Evolutionary conservation across 1,140 invertebrate species (phyloP), one percentile per base, ranked within the genome.

Genomic region (Euglossa dilemma): DNA sequence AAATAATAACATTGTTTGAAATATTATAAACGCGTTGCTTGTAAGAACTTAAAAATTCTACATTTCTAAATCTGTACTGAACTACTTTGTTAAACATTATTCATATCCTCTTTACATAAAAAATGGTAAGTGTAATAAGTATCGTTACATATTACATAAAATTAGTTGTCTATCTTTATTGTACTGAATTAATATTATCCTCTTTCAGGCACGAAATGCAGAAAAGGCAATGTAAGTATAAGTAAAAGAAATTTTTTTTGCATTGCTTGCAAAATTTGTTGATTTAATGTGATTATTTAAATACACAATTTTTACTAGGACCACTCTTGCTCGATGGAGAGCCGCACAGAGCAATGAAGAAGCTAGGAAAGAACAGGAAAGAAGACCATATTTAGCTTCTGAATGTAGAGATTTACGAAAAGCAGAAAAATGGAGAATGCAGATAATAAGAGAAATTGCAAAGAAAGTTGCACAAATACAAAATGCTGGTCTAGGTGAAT

Each of bases 381-480:
- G 98, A 11, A 94, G 99, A 72, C 99, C 99, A 0, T 99, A 98
- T 92, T 94, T 99, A 56, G 98, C 99, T 0, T 98, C 98, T 2
- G 98, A 99, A 90, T 99, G 98, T 94, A 96, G 96, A 90, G 97
- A 98, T 93, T 93, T 99, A 18, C 96, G 96, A 69, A 97, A 98
- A 92, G 98, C 98, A 71, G 98, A 99, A 91, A 99, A 98, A 95
- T 99, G 98, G 97, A 95, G 99, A 89, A 95, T 98, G 93, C 98
- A 99, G 93, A 99, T 99, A 80, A 98, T 99, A 71, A 95, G 98
- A 83, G 99, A 99, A 95, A 97, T 99, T 59, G 98, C 99, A 0
- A 98, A 99, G 91, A 99, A 99, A 95, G 99, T 99, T n/a, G 97
- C 99, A 25, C 98, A 99, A 94, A 99, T 99, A 92, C 99, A 99